phyloP scores from a whole-genome alignment of 2,797 vertebrate genomes.

The Tadarida brasiliensis region DNA sequence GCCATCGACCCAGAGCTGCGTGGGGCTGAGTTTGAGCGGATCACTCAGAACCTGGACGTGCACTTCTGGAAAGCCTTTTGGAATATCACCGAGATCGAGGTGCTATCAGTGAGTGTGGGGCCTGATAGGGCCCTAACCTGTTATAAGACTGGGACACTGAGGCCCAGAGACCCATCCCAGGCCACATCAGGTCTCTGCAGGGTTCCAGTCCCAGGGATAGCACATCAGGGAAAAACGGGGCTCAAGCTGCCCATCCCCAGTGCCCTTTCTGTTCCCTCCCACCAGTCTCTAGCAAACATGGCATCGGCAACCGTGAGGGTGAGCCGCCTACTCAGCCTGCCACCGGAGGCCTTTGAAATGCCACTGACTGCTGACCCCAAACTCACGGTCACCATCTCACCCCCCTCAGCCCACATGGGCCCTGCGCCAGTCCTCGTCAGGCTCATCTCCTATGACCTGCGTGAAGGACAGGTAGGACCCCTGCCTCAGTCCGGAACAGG shows the following conservation, averaged over 20 bases:
- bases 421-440: constrained; percentile 92
- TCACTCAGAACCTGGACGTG: constrained; percentile 95
- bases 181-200: background rate
- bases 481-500: background rate
- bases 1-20: constrained; percentile 95
- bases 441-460: constrained; percentile 94
- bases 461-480: constrained; percentile 93
- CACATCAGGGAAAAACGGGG: background rate
- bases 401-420: constrained; percentile 92
- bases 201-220: background rate
- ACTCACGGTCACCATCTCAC: constrained; percentile 90
- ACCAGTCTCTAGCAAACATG: constrained; percentile 93
- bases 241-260: background rate
- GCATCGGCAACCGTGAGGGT: constrained; percentile 93
- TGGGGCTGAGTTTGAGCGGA: constrained; percentile 94
- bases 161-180: background rate
- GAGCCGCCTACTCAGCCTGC: constrained; percentile 92
- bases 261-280: background rate
- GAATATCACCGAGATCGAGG: constrained; percentile 95
- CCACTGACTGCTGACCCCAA: constrained; percentile 90
- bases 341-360: constrained; percentile 92
- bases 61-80: constrained; percentile 97
- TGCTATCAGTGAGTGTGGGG: constrained; percentile 91
- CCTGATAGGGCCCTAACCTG: background rate
- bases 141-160: background rate